Base-by-base conservation (phyloP, 2,797 vertebrate genomes). In the Coilia nasus region DNA sequence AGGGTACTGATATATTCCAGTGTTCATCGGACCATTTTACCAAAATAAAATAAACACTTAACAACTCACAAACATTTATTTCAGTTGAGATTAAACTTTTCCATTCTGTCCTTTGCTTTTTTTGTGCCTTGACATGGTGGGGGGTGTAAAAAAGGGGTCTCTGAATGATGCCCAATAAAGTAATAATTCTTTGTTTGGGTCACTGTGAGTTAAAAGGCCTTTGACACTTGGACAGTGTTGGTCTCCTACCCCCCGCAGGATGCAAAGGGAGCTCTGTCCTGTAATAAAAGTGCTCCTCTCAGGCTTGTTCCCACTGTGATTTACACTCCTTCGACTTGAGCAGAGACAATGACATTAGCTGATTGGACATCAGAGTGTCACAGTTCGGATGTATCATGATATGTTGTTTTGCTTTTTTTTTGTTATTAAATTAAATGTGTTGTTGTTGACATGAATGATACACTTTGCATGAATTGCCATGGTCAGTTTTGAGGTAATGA, bases 171-270 rank as follows among this genome's bases (percentile, higher is more conserved):
- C 62, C 88, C 87, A 90, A 90, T 88, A 86, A 90, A 91, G 89
- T 90, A 89, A 89, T 89, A 89, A 83, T 83, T 75, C 87, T 90
- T 81, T 90, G 86, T 93, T 89, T 90, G 88, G 83, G 88, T 88
- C 88, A 84, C 89, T 86, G 88, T 90, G 83, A 92, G 92, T 93
- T 94, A 88, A 95, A 95, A 94, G 91, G 88, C 84, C 87, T 88
- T 92, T 87, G 94, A 94, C 93, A 94, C 93, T 94, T 89, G 88
- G 92, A 90, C 88, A 91, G 93, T 90, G 93, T 89, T 89, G 91
- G 91, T 88, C 81, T 86, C 89, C 90, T 91, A 92, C 93, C 93
- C 94, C 94, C 94, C 91, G 91, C 94, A 95, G 95, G 92, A 95
- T 87, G 89, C 92, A 95, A 78, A 92, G 93, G 95, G 95, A 95